Base-by-base conservation (phyloP, 2,888 invertebrate species). In the Ormyrus thymus region DNA sequence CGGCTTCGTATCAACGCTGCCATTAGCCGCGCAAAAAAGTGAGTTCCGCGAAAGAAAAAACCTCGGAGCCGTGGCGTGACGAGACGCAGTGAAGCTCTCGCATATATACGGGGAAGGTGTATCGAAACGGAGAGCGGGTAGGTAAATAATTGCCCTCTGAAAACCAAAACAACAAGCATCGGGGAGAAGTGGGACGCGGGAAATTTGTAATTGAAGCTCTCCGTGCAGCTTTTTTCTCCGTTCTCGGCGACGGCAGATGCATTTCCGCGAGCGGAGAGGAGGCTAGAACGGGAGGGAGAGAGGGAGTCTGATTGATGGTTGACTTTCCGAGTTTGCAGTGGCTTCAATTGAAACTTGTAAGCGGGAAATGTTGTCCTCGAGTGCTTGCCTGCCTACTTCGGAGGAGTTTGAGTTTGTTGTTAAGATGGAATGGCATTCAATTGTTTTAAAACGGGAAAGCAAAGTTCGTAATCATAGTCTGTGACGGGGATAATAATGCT, bases 181-280 rank as follows among this genome's bases (percentile, higher is more conserved):
- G 29, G 55, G 13, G 48, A 46, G 65, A 66, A 68, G 75, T 68
- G 51, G 58, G 61, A 50, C 59, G 9, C 6, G 48, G n/a, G 48
- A 70, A 70, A 55, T 76, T 70, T 70, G 55, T 76, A 70, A 76
- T 70, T 70, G 76, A 48, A 64, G 46, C 76, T 76, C 29, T 29
- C 29, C 29, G 29, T 29, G 29, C 53, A 7, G 29, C n/a, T 15
- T 48, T 51, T 45, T n/a, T 7, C 58, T 45, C 69, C 13, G 3
- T 46, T 11, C 29, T 1, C 13, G 9, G 7, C 7, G 10, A 8
- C 43, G 29, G 15, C 46, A 29, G 11, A 10, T 61, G 13, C 29
- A 29, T 58, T 58, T 58, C 29, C 29, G 13, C 6, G 13, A 58
- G 29, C 15, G 8, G 58, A 45, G 48, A 43, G n/a, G 6, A 48